phyloP scores from a whole-genome alignment of 2,888 invertebrate genomes.

The Pachycephus smyrnensis region DNA sequence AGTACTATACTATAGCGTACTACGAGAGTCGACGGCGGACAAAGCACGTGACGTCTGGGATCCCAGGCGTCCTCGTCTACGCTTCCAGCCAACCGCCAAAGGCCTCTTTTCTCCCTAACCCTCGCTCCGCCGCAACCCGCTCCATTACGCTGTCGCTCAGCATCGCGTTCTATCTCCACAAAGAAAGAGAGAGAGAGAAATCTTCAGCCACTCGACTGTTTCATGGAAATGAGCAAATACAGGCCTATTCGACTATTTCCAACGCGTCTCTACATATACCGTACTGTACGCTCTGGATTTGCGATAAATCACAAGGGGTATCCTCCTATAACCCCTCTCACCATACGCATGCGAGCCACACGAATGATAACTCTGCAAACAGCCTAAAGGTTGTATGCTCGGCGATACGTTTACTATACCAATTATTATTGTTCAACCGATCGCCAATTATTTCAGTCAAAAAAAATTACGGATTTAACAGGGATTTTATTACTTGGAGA shows the following conservation, averaged over 20 bases:
- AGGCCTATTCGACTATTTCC: neutral
- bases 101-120: neutral
- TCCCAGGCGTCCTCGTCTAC: constrained; percentile 43
- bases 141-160: neutral
- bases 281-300: neutral
- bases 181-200: neutral
- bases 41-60: constrained; percentile 55
- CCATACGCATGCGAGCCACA: neutral
- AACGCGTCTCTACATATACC: neutral
- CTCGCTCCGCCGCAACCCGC: neutral
- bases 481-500: neutral
- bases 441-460: neutral
- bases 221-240: neutral
- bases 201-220: neutral
- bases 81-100: constrained; percentile 16
- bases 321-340: neutral
- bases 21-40: constrained; percentile 28
- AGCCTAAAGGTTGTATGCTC: neutral
- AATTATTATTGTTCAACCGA: neutral
- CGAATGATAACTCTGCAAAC: neutral
- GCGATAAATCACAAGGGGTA: neutral
- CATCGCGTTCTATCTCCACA: neutral
- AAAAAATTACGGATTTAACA: no score
- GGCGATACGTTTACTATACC: neutral
- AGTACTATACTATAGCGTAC: constrained; percentile 7